Percentiles rank a stretch among this genome's conserved stretches.
Evolutionary conservation across 2,797 vertebrate genomes (phyloP).

Genomic region (Myotis daubentonii): DNA sequence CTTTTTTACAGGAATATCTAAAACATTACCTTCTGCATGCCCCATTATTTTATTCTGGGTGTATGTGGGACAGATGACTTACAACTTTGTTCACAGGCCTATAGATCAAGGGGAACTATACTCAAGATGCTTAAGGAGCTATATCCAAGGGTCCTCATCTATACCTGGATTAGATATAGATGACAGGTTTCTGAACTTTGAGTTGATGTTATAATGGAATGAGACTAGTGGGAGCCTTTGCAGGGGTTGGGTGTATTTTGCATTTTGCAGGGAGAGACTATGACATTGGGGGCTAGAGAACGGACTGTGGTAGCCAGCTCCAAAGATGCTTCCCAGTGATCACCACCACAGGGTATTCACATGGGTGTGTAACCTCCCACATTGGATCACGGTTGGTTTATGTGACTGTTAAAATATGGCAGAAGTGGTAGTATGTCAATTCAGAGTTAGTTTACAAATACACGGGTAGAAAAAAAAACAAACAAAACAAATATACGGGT

Average conservation of each 20-base stretch:
- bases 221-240: not conserved
- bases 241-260: not conserved
- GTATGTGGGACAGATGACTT: not conserved
- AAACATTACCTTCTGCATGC: not conserved
- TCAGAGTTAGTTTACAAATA: not conserved
- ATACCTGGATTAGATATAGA: not conserved
- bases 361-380: not conserved
- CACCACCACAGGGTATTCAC: not conserved
- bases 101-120: not conserved
- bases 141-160: not conserved
- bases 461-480: not conserved
- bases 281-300: not conserved
- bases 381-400: not conserved
- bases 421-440: not conserved
- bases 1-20: not conserved
- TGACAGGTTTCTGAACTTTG: not conserved
- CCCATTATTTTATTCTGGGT: slow-evolving; percentile 23
- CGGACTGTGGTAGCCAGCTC: not conserved
- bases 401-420: not conserved
- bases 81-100: not conserved
- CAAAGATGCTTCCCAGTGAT: not conserved
- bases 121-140: not conserved
- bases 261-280: not conserved
- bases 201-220: not conserved
- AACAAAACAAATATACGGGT: not conserved